These are phyloP conservation scores for Balaeniceps rex DNA, from an alignment of 2,113 vertebrate genomes.

Conservation along the genomic window DNA sequence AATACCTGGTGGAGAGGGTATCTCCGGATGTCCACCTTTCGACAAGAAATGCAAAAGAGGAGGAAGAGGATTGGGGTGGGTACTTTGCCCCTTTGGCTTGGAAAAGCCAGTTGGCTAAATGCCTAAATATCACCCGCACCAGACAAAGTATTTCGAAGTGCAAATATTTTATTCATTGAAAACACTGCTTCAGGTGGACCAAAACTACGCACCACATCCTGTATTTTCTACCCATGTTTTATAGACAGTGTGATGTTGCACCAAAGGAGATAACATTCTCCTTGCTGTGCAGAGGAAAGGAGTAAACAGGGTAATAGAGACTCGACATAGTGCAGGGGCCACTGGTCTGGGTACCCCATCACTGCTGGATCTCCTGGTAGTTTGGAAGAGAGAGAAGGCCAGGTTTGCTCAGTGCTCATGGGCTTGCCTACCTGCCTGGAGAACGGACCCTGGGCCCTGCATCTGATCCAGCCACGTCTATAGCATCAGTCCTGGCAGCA, in stretches of 20 bases:
- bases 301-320: not conserved
- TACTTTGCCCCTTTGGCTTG: not conserved
- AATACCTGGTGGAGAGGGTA: not conserved
- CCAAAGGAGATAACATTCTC: not conserved
- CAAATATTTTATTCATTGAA: not conserved
- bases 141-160: not conserved
- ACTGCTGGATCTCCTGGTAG: not conserved
- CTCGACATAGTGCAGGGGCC: not conserved
- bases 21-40: not conserved
- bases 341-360: fast-evolving
- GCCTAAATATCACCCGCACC: not conserved
- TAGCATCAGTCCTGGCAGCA: not conserved
- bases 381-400: not conserved
- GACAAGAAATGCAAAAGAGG: not conserved
- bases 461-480: not conserved
- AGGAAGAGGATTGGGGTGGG: not conserved
- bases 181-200: not conserved
- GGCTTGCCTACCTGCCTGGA: not conserved
- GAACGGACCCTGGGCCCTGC: not conserved
- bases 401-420: not conserved
- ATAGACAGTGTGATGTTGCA: not conserved
- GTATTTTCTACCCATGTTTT: not conserved
- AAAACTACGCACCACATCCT: not conserved
- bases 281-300: not conserved
- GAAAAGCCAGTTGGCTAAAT: not conserved